Conservation (phyloP, 2,113 vertebrate species). For the Gallinago jamesoni region DNA sequence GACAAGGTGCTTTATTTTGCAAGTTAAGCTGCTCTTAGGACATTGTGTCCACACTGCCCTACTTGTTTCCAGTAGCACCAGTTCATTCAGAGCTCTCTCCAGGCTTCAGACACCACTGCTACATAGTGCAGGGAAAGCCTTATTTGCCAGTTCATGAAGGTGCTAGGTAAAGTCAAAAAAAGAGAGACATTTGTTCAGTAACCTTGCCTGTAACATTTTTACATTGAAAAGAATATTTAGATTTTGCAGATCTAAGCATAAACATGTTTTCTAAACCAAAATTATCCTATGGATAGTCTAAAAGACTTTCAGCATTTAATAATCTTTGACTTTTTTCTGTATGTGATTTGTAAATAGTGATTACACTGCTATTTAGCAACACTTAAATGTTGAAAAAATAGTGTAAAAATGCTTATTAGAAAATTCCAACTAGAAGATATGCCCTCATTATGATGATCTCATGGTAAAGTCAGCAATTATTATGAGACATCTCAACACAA, state of each 20-base stretch:
- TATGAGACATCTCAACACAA: conserved; percentile 21
- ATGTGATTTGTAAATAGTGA: not conserved
- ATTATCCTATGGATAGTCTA: not conserved
- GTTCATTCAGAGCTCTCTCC: not conserved
- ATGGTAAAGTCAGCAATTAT: conserved; percentile 46
- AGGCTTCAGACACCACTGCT: not conserved
- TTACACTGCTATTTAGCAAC: not conserved
- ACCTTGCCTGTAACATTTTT: not conserved
- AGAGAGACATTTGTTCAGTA: not conserved
- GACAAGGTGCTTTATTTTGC: not conserved
- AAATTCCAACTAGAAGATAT: not conserved
- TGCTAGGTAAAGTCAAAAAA: not conserved
- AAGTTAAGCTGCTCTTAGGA: not conserved
- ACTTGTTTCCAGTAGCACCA: not conserved
- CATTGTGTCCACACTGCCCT: not conserved
- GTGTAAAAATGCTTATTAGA: not conserved
- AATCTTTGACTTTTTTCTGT: not conserved
- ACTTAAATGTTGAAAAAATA: not conserved
- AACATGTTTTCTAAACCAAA: not conserved
- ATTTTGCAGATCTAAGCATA: not conserved
- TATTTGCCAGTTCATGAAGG: not conserved
- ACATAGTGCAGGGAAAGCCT: not conserved
- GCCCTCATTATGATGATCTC: not conserved
- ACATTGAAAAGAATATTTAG: not conserved
- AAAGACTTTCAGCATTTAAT: not conserved